Evolutionary conservation across 1,140 invertebrate species (phyloP).

Genomic region (Drosophila takahashii): DNA sequence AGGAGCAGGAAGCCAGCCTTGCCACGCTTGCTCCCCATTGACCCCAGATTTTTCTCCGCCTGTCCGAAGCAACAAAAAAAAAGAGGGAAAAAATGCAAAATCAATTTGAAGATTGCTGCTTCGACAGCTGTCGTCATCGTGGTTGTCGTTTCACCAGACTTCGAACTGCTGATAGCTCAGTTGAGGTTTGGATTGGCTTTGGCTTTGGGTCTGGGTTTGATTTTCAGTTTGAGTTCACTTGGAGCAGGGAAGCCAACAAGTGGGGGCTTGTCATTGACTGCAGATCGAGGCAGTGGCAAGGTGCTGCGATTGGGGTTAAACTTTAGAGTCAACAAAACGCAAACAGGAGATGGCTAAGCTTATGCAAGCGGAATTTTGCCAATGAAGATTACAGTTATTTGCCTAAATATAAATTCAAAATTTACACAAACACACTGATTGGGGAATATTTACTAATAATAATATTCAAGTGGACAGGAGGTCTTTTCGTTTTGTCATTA

Average conservation of each 20-base stretch:
- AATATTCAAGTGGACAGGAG: not conserved
- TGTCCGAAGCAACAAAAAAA: not conserved
- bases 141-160: constrained; percentile 6
- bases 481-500: not conserved
- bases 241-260: constrained; percentile 36
- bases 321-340: constrained; percentile 29
- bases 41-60: constrained; percentile 30
- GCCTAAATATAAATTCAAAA: not conserved
- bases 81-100: constrained; percentile 43
- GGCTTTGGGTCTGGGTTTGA: constrained; percentile 1
- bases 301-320: constrained; percentile 51
- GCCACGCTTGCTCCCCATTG: constrained; percentile 57
- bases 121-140: constrained; percentile 43
- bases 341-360: constrained; percentile 2
- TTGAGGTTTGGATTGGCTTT: constrained; percentile 12
- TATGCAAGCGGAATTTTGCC: constrained; percentile 27
- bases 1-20: constrained; percentile 57
- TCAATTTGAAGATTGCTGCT: constrained; percentile 57
- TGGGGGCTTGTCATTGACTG: constrained; percentile 42
- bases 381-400: constrained; percentile 12
- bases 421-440: not conserved
- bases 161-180: constrained; percentile 29
- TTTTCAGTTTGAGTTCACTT: constrained; percentile 22
- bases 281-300: constrained; percentile 38
- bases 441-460: not conserved